Evolutionary conservation across 1,140 invertebrate species (phyloP).

Genomic region (Hyphantria cunea): DNA sequence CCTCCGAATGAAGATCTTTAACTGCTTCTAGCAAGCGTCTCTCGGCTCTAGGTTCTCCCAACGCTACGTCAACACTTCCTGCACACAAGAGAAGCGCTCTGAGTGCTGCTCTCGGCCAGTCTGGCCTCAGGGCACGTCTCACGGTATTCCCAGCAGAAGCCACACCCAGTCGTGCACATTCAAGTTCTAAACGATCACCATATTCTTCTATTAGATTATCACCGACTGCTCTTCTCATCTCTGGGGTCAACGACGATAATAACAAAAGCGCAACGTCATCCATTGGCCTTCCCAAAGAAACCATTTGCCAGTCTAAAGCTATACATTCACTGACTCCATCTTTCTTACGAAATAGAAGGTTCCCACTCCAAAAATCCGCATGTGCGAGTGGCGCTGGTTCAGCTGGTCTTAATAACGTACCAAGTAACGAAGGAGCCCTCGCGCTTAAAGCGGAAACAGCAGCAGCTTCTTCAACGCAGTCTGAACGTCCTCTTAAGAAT

Average conservation of each 20-base stretch:
- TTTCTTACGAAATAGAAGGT: slow-evolving; percentile 86
- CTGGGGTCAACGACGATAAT: slow-evolving; percentile 88
- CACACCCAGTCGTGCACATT: slow-evolving; percentile 82
- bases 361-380: slow-evolving; percentile 93
- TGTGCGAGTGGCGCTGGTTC: slow-evolving; percentile 88
- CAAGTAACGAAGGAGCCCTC: slow-evolving; percentile 71
- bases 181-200: slow-evolving; percentile 84
- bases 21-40: slow-evolving; percentile 75
- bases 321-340: slow-evolving; percentile 83
- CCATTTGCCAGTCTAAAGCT: slow-evolving; percentile 93
- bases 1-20: slow-evolving; percentile 66
- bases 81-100: slow-evolving; percentile 89
- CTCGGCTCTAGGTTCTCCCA: slow-evolving; percentile 86
- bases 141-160: slow-evolving; percentile 83
- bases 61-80: slow-evolving; percentile 89
- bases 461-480: slow-evolving; percentile 71
- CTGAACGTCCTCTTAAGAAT: slow-evolving; percentile 86
- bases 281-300: slow-evolving; percentile 85
- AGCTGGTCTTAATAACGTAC: slow-evolving; percentile 85
- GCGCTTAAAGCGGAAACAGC: slow-evolving; percentile 66
- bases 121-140: slow-evolving; percentile 82
- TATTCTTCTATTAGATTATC: slow-evolving; percentile 86
- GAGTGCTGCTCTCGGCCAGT: slow-evolving; percentile 87
- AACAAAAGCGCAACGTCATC: slow-evolving; percentile 90
- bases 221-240: slow-evolving; percentile 84